A percentile compares a stretch with the other conserved stretches of the same genome.
These are phyloP conservation scores for Erebia ligea DNA, from an alignment of 2,888 invertebrate genomes.

Conservation along the genomic window DNA sequence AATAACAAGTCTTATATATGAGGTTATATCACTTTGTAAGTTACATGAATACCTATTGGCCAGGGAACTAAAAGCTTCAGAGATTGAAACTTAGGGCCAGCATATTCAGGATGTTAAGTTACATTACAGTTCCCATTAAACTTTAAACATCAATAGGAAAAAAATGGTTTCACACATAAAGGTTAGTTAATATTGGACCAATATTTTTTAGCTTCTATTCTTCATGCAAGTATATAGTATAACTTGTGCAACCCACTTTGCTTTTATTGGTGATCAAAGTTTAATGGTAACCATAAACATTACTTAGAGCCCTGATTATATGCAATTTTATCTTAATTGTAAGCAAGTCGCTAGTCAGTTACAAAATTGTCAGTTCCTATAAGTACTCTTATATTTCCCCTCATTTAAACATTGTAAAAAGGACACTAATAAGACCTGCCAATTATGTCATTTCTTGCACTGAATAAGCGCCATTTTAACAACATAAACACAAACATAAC, in stretches of 20 bases:
- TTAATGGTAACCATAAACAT: too few relatives aligned
- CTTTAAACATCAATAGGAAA: too few relatives aligned
- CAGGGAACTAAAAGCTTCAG: conserved; percentile 9
- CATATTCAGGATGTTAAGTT: not conserved
- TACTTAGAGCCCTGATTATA: too few relatives aligned
- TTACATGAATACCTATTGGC: conserved; percentile 18
- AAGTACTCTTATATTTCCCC: not conserved
- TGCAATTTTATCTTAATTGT: not conserved
- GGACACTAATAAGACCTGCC: not conserved
- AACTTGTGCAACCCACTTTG: too few relatives aligned
- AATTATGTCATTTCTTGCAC: not conserved
- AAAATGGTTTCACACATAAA: too few relatives aligned
- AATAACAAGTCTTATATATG: conserved; percentile 31
- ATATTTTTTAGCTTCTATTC: too few relatives aligned
- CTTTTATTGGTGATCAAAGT: too few relatives aligned
- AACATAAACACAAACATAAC: conserved; percentile 7
- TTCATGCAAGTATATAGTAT: too few relatives aligned
- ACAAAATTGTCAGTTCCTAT: not conserved
- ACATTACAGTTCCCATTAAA: not conserved
- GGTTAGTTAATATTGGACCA: too few relatives aligned
- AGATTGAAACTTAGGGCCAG: not conserved
- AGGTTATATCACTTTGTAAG: conserved; percentile 26
- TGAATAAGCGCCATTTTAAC: not conserved
- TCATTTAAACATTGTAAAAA: not conserved
- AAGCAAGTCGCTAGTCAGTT: not conserved